These are phyloP conservation scores for Chloebia gouldiae DNA, from an alignment of 2,113 vertebrate genomes.

Conservation along the genomic window DNA sequence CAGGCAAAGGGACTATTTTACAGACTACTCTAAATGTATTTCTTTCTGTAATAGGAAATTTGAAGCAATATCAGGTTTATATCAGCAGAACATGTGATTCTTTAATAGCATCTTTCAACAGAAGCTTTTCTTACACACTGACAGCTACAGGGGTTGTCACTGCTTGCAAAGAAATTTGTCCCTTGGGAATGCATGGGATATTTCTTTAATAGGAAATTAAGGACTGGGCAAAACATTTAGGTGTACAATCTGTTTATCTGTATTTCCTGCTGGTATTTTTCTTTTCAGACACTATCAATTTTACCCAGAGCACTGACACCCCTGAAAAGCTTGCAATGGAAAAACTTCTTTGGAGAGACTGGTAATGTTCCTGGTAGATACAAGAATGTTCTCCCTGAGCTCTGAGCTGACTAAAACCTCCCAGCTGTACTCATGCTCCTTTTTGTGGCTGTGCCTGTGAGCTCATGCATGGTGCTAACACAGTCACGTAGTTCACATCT, in stretches of 20 bases:
- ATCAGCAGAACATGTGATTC: neutral
- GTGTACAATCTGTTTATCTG: neutral
- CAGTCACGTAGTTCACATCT: neutral
- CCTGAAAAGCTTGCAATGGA: neutral
- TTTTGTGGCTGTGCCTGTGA: neutral
- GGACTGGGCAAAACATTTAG: neutral
- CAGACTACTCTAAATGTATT: neutral
- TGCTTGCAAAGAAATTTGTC: neutral
- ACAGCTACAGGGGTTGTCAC: neutral
- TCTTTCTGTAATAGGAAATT: neutral
- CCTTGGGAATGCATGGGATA: neutral
- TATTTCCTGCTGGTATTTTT: neutral
- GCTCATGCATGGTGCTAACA: neutral
- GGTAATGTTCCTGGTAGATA: neutral
- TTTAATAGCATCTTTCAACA: neutral
- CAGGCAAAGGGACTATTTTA: neutral
- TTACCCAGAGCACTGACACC: neutral
- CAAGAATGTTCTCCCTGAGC: neutral
- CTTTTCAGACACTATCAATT: neutral
- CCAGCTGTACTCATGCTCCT: neutral
- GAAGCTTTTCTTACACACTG: neutral
- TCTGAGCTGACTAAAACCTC: neutral
- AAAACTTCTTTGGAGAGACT: neutral
- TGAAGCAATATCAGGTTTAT: neutral
- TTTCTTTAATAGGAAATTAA: neutral